These are phyloP conservation scores for Synanthedon vespiformis DNA, from an alignment of 2,888 invertebrate species.

Conservation along the genomic window DNA sequence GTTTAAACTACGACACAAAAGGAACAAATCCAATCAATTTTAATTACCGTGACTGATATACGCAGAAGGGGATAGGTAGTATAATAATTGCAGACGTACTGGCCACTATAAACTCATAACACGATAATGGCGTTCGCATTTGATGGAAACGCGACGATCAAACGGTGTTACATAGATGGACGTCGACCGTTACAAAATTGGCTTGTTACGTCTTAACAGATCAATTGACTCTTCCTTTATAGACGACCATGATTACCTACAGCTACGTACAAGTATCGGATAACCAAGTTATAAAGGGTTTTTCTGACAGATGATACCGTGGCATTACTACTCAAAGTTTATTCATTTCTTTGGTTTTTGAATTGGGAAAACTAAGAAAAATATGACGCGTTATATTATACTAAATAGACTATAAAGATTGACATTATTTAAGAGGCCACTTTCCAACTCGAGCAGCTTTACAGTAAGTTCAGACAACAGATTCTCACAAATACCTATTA, in stretches of 20 bases:
- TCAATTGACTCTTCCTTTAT: constrained; percentile 29
- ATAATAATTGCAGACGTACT: no score
- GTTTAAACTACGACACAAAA: neutral
- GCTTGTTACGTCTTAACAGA: constrained; percentile 19
- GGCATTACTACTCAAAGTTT: no score
- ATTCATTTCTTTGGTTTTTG: no score
- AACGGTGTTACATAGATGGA: constrained; percentile 16
- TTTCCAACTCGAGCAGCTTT: no score
- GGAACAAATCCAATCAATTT: neutral
- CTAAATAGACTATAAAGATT: no score
- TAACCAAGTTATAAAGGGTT: neutral
- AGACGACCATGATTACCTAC: neutral
- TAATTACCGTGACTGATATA: neutral
- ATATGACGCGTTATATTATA: no score
- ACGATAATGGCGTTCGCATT: constrained; percentile 2
- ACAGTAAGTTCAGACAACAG: no score
- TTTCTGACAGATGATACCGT: no score
- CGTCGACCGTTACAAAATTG: constrained; percentile 17
- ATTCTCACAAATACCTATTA: no score
- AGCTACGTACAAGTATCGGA: neutral
- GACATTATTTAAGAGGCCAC: no score
- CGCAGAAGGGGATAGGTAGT: no score
- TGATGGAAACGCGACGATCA: constrained; percentile 23
- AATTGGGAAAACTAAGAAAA: no score
- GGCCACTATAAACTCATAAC: neutral